Evolutionary conservation across 2,113 vertebrate genomes (phyloP), one percentile per base, ranked within the genome.

Genomic region (Halcyon senegalensis): DNA sequence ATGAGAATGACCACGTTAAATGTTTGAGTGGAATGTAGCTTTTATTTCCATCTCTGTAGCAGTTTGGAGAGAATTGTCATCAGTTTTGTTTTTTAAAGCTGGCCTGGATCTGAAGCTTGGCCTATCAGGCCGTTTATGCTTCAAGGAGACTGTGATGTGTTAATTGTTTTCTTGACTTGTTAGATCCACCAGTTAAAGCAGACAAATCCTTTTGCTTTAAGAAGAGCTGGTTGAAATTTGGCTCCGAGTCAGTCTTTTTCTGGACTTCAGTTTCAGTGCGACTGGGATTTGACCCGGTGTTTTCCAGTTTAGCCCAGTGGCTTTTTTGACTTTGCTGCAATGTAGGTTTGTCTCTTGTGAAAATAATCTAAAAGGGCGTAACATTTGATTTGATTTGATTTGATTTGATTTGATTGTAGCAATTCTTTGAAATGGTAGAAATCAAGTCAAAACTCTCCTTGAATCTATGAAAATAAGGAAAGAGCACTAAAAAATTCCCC

Each of bases 81-180:
- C 9, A 37, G 25, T 43, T 70, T 17, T 56, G 51, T 4, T 67
- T 75, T 75, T 56, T 17, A 24, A 48, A 87, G 51, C 39, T 7
- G 3, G 3, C 2, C 35, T 85, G 0, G 50, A 9, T 33, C 30
- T 60, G 76, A 55, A 55, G 10, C 10, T 72, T 20, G 3, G 43
- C 20, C 2, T 59, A 55, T 16, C 10, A 23, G 51, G 30, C n/a
- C 1, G 0, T 41, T 50, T 14, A 50, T 59, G 19, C n/a, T 84
- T 83, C 28, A 33, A 31, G 74, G 76, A 90, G n/a, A 21, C 13
- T 43, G 11, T 63, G 89, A 75, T 48, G 16, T 72, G 37, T 75
- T 55, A 78, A 37, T 91, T 90, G 60, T 84, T 82, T n/a, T 58
- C 41, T 62, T 68, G 72, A 14, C 24, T 72, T 64, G 14, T 53